Percentiles rank a stretch among this genome's conserved stretches.
Conservation (phyloP, 2,888 invertebrate genomes). For the Epinotia brunnichana region DNA sequence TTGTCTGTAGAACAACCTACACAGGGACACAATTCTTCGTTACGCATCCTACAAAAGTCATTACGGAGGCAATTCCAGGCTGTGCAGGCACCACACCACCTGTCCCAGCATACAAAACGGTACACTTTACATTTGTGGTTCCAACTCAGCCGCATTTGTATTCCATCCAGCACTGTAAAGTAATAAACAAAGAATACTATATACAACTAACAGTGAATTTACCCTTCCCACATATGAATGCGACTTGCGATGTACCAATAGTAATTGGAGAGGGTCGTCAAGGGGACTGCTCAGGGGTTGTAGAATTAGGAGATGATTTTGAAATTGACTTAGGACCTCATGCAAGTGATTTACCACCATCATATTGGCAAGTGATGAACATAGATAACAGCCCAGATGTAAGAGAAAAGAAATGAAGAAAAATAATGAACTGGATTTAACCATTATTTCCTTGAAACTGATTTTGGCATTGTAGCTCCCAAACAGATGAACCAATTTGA, state of each 20-base stretch:
- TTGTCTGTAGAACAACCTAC: constrained; percentile 25
- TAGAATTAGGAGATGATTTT: constrained; percentile 6
- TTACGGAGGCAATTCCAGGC: background rate
- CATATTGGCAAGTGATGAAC: constrained; percentile 50
- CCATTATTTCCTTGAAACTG: background rate
- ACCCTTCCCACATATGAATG: constrained; percentile 34
- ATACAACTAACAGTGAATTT: constrained; percentile 21
- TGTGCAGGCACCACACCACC: background rate
- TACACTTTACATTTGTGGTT: constrained; percentile 11
- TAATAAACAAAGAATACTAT: constrained; percentile 26
- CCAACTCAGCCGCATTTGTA: constrained; percentile 31
- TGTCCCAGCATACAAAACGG: constrained; percentile 1
- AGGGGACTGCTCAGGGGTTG: constrained; percentile 12
- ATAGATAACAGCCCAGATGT: constrained; percentile 42
- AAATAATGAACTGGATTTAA: background rate
- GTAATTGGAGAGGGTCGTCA: constrained; percentile 30
- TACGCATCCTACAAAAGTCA: constrained; percentile 10
- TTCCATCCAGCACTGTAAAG: constrained; percentile 36
- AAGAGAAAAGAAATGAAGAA: background rate
- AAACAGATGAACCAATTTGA: too few species aligned
- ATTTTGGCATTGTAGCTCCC: too few species aligned
- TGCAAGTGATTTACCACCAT: constrained; percentile 43
- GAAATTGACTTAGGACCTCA: constrained; percentile 9
- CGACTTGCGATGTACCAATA: constrained; percentile 28
- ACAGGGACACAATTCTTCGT: constrained; percentile 20